These are phyloP conservation scores for Zootoca vivipara DNA, from an alignment of 2,113 vertebrate species.

Conservation along the genomic window DNA sequence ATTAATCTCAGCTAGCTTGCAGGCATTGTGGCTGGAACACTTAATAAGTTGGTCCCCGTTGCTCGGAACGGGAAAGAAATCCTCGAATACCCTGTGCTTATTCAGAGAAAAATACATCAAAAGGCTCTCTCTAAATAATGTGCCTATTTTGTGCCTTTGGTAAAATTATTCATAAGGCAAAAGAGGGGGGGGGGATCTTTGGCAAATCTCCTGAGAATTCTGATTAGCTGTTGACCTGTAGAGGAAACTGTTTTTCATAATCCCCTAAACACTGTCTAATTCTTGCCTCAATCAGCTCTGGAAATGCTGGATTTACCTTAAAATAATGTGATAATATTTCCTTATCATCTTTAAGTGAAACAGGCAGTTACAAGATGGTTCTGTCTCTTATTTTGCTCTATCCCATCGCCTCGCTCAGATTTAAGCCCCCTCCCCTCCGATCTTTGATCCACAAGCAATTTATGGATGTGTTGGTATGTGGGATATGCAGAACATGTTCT, in stretches of 20 bases:
- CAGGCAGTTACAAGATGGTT: conserved; percentile 78
- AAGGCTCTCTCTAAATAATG: conserved; percentile 97
- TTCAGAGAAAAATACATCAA: conserved; percentile 96
- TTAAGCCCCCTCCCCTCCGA: conserved; percentile 68
- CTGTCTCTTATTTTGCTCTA: conserved; percentile 72
- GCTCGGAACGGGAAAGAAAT: conserved; percentile 94
- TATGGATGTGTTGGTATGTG: conserved; percentile 57
- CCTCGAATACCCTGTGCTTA: conserved; percentile 93
- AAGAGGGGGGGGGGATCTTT: conserved; percentile 84
- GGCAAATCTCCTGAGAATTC: conserved; percentile 94
- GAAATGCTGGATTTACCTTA: conserved; percentile 84
- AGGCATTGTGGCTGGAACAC: conserved; percentile 99
- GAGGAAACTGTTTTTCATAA: conserved; percentile 92
- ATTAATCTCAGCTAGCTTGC: conserved; percentile 99
- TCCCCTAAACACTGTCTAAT: conserved; percentile 92
- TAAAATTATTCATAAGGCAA: conserved; percentile 98
- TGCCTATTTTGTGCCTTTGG: conserved; percentile 93
- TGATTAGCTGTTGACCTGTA: conserved; percentile 99
- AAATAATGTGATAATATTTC: conserved; percentile 87
- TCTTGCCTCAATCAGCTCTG: conserved; percentile 83
- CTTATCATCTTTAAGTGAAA: conserved; percentile 80
- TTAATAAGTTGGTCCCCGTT: conserved; percentile 99
- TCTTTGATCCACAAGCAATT: conserved; percentile 76
- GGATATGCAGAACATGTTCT: not conserved
- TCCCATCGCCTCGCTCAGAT: conserved; percentile 68